Evolutionary conservation across 2,113 vertebrate genomes (phyloP).

Genomic region (Phrynosoma platyrhinos): DNA sequence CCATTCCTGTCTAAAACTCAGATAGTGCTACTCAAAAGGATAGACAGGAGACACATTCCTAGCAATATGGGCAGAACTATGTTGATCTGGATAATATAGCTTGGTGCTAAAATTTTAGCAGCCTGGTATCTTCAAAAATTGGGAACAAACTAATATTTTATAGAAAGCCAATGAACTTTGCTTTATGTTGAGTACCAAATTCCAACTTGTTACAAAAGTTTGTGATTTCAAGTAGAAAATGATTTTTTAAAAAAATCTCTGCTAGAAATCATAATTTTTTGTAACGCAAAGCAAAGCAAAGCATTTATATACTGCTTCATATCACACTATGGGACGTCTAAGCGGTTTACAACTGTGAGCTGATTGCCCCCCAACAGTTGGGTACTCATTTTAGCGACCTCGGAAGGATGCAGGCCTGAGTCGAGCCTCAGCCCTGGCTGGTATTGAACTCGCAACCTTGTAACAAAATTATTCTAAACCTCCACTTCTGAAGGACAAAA

Average conservation of each 20-base stretch:
- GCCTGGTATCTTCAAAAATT: background rate
- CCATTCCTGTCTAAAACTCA: background rate
- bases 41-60: background rate
- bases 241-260: background rate
- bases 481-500: background rate
- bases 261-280: background rate
- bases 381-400: too few relatives aligned
- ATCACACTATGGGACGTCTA: too few relatives aligned
- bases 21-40: background rate
- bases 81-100: background rate
- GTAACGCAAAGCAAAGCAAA: too few relatives aligned
- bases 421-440: too few relatives aligned
- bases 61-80: background rate
- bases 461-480: background rate
- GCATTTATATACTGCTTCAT: too few relatives aligned
- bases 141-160: background rate
- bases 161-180: background rate
- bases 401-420: too few relatives aligned
- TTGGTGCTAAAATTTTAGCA: background rate
- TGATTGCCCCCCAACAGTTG: too few relatives aligned
- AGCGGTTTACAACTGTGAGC: too few relatives aligned
- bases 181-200: background rate
- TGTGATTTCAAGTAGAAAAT: background rate
- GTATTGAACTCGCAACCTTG: too few relatives aligned
- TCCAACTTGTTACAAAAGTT: too few relatives aligned